These are phyloP conservation scores for Lontra canadensis DNA, from an alignment of 2,113 vertebrate species.

Conservation along the genomic window DNA sequence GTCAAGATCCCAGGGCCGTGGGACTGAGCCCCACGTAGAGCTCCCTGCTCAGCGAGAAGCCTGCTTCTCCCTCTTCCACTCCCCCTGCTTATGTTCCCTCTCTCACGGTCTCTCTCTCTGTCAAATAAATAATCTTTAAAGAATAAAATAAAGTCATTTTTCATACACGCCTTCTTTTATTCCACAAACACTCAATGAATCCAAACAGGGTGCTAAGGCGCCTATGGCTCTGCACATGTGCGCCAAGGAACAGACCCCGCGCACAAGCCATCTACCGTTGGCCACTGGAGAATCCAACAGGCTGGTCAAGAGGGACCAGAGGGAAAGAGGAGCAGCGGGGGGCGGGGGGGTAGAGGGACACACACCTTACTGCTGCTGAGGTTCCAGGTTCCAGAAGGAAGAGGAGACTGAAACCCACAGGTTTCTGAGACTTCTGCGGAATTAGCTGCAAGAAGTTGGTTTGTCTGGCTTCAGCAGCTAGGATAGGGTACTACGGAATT, in stretches of 20 bases:
- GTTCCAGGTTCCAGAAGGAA: not conserved
- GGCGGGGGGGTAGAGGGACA: fast-evolving
- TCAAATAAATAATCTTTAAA: too few species aligned
- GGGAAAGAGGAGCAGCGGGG: not conserved
- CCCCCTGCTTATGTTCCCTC: too few species aligned
- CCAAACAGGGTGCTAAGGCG: not conserved
- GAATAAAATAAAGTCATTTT: not conserved
- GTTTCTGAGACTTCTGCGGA: conserved; percentile 51
- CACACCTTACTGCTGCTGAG: not conserved
- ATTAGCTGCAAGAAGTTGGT: conserved; percentile 28
- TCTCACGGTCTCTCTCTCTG: too few species aligned
- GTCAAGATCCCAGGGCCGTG: too few species aligned
- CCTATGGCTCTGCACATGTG: fast-evolving
- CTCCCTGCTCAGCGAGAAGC: too few species aligned
- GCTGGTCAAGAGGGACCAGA: not conserved
- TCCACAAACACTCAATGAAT: not conserved
- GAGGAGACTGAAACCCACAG: not conserved
- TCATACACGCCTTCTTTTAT: not conserved
- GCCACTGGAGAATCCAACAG: not conserved
- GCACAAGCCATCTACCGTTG: not conserved
- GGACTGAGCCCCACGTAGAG: too few species aligned
- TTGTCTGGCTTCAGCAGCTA: not conserved
- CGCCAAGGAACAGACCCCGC: not conserved
- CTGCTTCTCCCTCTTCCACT: too few species aligned
- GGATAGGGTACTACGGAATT: not conserved